A percentile compares a stretch with the other conserved stretches of the same genome.
phyloP scores from a whole-genome alignment of 2,797 vertebrate genomes.

The Enteromius thamalakanensis region DNA sequence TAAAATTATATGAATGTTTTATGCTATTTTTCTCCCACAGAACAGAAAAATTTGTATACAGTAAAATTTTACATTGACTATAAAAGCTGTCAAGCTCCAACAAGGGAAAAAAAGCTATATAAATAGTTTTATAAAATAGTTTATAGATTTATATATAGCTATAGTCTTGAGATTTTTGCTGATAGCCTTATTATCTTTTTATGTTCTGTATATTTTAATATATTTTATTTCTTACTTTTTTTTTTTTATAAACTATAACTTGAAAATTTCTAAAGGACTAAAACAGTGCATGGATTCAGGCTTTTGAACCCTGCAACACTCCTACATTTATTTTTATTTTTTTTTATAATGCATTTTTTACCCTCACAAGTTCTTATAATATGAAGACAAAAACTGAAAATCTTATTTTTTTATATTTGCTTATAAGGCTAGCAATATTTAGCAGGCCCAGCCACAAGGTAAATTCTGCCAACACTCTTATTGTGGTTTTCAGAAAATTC shows the following conservation, averaged over 20 bases:
- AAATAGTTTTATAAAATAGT: neutral
- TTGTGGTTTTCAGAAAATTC: neutral
- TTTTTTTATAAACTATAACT: too few relatives aligned
- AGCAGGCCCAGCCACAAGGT: neutral
- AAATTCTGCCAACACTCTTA: slow-evolving; percentile 2
- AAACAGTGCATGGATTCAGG: neutral
- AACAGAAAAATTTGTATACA: too few relatives aligned
- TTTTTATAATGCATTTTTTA: neutral
- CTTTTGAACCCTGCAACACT: neutral
- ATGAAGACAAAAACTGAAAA: neutral
- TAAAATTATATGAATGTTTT: neutral
- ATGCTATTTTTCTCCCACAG: too few relatives aligned
- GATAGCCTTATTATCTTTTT: too few relatives aligned
- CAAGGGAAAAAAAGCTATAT: neutral
- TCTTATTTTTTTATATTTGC: neutral
- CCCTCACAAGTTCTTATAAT: neutral
- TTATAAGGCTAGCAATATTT: neutral
- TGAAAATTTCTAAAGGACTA: neutral
- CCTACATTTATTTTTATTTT: neutral
- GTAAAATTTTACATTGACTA: neutral
- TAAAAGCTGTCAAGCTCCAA: neutral
- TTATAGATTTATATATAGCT: too few relatives aligned
- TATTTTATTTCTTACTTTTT: neutral
- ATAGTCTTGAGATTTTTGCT: too few relatives aligned
- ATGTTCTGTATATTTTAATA: neutral